phyloP scores from a whole-genome alignment of 2,888 invertebrate genomes.

The Myathropa florea region DNA sequence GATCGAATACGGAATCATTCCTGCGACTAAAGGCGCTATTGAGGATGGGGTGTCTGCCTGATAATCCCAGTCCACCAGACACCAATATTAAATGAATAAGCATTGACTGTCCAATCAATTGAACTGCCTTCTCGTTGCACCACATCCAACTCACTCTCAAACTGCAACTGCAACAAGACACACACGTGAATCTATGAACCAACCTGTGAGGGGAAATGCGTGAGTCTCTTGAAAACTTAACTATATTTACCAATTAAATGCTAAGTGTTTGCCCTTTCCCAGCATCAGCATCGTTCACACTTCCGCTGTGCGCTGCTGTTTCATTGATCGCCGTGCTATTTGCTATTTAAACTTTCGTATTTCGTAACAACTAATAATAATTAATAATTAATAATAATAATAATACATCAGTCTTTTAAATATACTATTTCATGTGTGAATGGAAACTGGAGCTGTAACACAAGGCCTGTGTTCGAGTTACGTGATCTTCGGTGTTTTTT shows the following conservation, averaged over 20 bases:
- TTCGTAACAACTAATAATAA: conserved; percentile 62
- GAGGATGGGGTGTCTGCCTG: too few species aligned
- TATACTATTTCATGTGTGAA: conserved; percentile 69
- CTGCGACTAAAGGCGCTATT: too few species aligned
- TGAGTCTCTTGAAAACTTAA: conserved; percentile 28
- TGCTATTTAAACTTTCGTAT: conserved; percentile 36
- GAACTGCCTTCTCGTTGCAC: too few species aligned
- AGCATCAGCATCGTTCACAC: conserved; percentile 2
- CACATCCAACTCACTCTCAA: too few species aligned
- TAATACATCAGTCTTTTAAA: conserved; percentile 71
- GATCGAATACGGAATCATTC: too few species aligned
- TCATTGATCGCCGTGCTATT: conserved; percentile 45
- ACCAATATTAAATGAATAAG: too few species aligned
- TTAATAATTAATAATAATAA: conserved; percentile 65
- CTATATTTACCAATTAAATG: conserved; percentile 64
- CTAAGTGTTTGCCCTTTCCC: conserved; percentile 31
- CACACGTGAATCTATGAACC: not conserved
- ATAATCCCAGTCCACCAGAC: too few species aligned
- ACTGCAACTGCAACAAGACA: not conserved
- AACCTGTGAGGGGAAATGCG: not conserved
- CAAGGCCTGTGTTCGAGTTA: conserved; percentile 36
- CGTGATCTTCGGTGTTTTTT: conserved; percentile 3
- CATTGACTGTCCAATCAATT: too few species aligned
- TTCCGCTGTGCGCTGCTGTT: not conserved
- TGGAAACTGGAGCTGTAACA: conserved; percentile 64